Percentiles rank a stretch among this genome's conserved stretches.
phyloP scores from a whole-genome alignment of 2,113 vertebrate species.

The Hippocampus guttulatus region DNA sequence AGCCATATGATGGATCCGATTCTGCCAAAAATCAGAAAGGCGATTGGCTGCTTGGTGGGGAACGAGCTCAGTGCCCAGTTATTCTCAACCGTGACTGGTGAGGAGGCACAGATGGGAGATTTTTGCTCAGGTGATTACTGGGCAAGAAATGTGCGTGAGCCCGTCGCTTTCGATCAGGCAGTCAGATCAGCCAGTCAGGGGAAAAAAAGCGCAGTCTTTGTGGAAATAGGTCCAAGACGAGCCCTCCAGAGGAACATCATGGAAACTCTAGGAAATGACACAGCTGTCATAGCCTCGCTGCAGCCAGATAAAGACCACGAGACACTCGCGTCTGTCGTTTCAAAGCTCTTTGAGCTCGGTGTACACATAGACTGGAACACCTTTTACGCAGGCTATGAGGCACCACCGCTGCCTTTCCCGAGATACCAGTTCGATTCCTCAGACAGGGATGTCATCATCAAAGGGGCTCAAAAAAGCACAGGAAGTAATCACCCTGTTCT shows the following conservation, averaged over 20 bases:
- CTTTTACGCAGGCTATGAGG: conserved; percentile 67
- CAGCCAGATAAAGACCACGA: conserved; percentile 72
- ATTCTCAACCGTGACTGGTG: conserved; percentile 80
- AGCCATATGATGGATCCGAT: conserved; percentile 84
- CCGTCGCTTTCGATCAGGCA: conserved; percentile 74
- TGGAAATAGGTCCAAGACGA: conserved; percentile 78
- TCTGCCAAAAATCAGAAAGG: conserved; percentile 62
- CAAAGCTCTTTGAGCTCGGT: conserved; percentile 75
- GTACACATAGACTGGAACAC: conserved; percentile 73
- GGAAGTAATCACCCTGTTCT: conserved; percentile 70
- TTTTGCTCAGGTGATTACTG: conserved; percentile 79
- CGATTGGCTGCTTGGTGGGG: conserved; percentile 60
- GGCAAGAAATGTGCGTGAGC: conserved; percentile 77
- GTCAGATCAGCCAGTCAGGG: conserved; percentile 61
- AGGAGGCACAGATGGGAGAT: conserved; percentile 58
- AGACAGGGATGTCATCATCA: conserved; percentile 57
- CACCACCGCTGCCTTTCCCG: conserved; percentile 67
- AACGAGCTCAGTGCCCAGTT: conserved; percentile 66
- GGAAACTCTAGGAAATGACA: conserved; percentile 70
- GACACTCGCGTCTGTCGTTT: conserved; percentile 58
- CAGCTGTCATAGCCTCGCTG: conserved; percentile 66
- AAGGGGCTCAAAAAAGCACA: conserved; percentile 50
- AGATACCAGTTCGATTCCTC: conserved; percentile 78
- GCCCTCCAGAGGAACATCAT: conserved; percentile 75
- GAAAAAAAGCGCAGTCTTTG: conserved; percentile 70